These are phyloP conservation scores for Ciconia stormi DNA, from an alignment of 2,113 vertebrate genomes.

Conservation along the genomic window DNA sequence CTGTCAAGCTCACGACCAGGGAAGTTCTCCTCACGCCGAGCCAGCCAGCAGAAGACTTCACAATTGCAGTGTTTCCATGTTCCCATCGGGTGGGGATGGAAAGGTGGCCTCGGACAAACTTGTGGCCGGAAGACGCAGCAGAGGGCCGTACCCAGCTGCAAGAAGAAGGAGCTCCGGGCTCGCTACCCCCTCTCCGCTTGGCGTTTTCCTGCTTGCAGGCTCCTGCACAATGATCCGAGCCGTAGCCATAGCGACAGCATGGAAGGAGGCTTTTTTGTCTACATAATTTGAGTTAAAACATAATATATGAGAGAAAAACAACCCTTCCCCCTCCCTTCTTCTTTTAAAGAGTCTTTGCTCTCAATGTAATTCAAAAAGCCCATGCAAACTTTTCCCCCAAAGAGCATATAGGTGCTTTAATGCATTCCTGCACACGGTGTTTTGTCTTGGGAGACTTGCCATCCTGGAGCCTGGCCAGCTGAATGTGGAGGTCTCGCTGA, in stretches of 20 bases:
- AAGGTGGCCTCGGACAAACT: neutral
- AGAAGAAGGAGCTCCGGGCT: neutral
- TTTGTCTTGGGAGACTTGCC: neutral
- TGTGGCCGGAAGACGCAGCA: accelerated
- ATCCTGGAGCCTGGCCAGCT: neutral
- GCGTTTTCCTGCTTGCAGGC: neutral
- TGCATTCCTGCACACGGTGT: accelerated
- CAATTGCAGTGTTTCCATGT: neutral
- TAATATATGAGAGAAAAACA: neutral
- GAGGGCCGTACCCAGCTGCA: neutral
- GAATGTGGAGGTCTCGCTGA: neutral
- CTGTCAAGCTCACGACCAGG: neutral
- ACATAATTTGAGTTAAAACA: slow-evolving; percentile 5
- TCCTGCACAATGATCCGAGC: neutral
- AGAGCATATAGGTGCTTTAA: neutral
- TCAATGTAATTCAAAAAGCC: neutral
- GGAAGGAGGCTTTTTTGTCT: neutral
- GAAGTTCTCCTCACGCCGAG: neutral
- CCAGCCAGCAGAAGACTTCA: neutral
- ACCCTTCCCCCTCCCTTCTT: neutral
- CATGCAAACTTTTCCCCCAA: neutral
- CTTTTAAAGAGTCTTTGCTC: neutral
- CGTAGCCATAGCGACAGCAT: neutral
- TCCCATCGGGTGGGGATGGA: neutral
- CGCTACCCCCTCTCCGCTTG: neutral